phyloP scores from a whole-genome alignment of 2,113 vertebrate genomes.

The Rallus limicola region DNA sequence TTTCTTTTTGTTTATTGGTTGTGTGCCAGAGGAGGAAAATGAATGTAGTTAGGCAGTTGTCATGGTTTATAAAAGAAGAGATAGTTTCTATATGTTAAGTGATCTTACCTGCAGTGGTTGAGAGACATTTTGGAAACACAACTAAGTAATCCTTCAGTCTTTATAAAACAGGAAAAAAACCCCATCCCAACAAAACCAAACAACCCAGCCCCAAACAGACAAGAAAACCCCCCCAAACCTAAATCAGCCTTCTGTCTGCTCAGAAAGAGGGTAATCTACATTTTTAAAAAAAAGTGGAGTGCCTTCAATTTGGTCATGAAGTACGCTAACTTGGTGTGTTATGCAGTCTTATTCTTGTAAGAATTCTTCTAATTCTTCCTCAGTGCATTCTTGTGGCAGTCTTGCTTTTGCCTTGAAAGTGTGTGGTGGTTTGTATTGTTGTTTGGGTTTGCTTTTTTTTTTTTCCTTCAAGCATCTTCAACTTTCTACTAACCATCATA shows the following conservation, averaged over 20 bases:
- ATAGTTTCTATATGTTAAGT: neutral
- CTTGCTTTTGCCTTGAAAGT: neutral
- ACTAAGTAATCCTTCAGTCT: neutral
- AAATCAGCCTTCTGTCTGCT: neutral
- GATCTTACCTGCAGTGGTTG: neutral
- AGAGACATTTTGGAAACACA: neutral
- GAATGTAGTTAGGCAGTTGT: neutral
- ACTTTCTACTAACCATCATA: neutral
- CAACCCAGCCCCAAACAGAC: neutral
- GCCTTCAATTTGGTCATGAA: neutral
- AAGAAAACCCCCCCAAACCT: neutral
- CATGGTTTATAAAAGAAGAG: neutral
- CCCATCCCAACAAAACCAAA: neutral
- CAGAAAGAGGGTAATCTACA: neutral
- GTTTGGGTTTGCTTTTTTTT: no score
- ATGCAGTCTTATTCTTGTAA: rapidly evolving
- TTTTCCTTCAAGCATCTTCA: neutral
- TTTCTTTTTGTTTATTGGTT: neutral
- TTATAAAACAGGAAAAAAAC: neutral
- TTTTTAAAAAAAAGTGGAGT: neutral
- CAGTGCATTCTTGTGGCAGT: rapidly evolving
- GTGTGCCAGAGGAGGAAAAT: neutral
- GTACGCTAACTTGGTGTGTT: rapidly evolving
- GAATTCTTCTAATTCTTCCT: neutral
- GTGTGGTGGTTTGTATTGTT: no score